A percentile compares a stretch with the other conserved stretches of the same genome.
Conservation (phyloP, 2,888 invertebrate genomes). For the Brachyptera putata region DNA sequence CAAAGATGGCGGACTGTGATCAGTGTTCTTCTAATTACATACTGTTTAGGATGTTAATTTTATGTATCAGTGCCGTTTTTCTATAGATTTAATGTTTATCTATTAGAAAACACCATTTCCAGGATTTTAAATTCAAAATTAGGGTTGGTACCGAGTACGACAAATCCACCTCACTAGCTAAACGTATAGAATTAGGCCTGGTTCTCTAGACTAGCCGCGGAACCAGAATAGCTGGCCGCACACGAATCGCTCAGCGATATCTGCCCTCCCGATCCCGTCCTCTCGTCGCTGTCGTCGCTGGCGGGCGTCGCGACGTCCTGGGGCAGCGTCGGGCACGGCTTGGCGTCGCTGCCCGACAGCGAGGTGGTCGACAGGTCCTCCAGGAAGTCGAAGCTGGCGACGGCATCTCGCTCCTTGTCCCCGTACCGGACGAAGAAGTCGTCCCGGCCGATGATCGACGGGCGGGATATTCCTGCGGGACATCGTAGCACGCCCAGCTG, state of each 20-base stretch:
- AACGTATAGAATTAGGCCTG: constrained; percentile 17
- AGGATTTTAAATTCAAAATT: too few relatives aligned
- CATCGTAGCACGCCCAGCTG: constrained; percentile 43
- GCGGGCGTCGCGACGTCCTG: constrained; percentile 23
- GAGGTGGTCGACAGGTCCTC: constrained; percentile 56
- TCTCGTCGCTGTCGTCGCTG: constrained; percentile 35
- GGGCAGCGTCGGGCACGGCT: constrained; percentile 27
- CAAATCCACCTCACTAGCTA: too few relatives aligned
- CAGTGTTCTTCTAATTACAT: too few relatives aligned
- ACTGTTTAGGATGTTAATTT: too few relatives aligned
- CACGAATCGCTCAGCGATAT: constrained; percentile 38
- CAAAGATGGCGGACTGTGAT: too few relatives aligned
- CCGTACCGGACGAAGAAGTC: constrained; percentile 76
- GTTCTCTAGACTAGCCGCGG: constrained; percentile 24
- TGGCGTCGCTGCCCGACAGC: constrained; percentile 35
- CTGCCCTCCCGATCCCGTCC: constrained; percentile 31
- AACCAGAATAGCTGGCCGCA: constrained; percentile 36
- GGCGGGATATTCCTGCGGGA: constrained; percentile 47
- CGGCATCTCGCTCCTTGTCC: constrained; percentile 70
- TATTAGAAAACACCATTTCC: too few relatives aligned
- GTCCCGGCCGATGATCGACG: constrained; percentile 70
- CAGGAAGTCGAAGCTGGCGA: constrained; percentile 75
- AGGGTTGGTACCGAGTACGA: too few relatives aligned
- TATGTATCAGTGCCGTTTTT: not conserved
- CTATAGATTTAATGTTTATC: too few relatives aligned